Evolutionary conservation across 1,140 invertebrate genomes (phyloP), one percentile per base, ranked within the genome.

Genomic region (Diachasma alloeum): DNA sequence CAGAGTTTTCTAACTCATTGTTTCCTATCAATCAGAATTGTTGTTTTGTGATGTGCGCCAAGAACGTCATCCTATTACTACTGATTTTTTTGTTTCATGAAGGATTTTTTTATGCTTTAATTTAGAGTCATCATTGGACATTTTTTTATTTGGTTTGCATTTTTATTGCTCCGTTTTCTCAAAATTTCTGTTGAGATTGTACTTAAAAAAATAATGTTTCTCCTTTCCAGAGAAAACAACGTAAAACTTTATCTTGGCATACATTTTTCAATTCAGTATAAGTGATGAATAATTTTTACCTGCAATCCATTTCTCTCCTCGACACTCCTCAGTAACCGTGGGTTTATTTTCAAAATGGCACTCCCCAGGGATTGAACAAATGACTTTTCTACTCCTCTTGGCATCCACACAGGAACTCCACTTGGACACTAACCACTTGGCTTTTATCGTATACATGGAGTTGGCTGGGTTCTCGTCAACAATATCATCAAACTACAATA

Each of bases 401-500:
- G 85, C 83, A 3, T 80, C 77, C 6, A 67, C 9, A 36, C 86
- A 87, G 5, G 80, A 79, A 26, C 79, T 84, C 86, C 86, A 87
- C 46, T 83, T 85, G 15, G 86, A 83, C 0, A 86, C 83, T 24
- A 84, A 83, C 86, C 86, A 87, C 46, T 86, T 87, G 0, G 86
- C 80, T 39, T 86, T 87, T 15, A 83, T 80, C 56, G 83, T 85
- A 68, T 86, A 86, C 72, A 84, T 81, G 0, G 85, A 86, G 68
- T 82, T 85, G 44, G 83, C 81, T 2, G 82, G 79, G 59, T 86
- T 85, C 13, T 83, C 83, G 36, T 87, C 86, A 6, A 87, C 81
- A 4, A 87, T 82, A 37, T 87, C 87, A 66, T 87, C 86, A 39
- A 87, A 87, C 31, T 87, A 84, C 19, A 87, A 82, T 6, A 87